Conservation (phyloP, 2,113 vertebrate genomes). For the Solenodon paradoxus region DNA sequence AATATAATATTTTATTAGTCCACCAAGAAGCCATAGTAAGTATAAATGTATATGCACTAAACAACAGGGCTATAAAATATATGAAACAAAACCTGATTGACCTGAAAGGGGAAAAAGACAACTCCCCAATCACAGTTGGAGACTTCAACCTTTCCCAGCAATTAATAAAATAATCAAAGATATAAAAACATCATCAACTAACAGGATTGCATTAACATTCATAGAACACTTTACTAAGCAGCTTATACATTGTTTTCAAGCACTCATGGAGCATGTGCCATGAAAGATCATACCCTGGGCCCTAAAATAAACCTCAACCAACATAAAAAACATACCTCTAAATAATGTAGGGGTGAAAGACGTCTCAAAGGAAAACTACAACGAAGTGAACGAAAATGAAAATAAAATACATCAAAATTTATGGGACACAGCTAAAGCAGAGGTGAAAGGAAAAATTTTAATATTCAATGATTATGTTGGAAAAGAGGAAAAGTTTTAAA, state of each 20-base stretch:
- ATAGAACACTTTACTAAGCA: background rate
- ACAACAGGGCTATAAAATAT: background rate
- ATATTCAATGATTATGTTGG: background rate
- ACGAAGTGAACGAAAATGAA: background rate
- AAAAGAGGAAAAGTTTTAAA: background rate
- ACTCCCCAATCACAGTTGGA: background rate
- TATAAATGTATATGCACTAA: background rate
- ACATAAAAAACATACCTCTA: background rate
- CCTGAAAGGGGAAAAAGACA: background rate
- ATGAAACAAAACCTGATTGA: background rate
- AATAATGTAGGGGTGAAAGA: background rate
- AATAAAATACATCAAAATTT: background rate
- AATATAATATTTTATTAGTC: background rate
- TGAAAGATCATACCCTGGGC: background rate
- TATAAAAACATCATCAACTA: background rate
- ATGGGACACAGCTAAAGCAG: background rate
- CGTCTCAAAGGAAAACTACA: background rate
- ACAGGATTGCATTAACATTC: background rate
- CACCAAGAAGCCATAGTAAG: background rate
- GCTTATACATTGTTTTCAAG: background rate
- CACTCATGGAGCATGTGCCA: background rate
- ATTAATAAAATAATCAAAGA: background rate
- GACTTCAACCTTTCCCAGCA: background rate
- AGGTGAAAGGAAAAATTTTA: background rate
- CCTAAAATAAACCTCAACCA: constrained; percentile 1